Evolutionary conservation across 2,888 invertebrate genomes (phyloP).

Genomic region (Euplagia quadripunctaria): DNA sequence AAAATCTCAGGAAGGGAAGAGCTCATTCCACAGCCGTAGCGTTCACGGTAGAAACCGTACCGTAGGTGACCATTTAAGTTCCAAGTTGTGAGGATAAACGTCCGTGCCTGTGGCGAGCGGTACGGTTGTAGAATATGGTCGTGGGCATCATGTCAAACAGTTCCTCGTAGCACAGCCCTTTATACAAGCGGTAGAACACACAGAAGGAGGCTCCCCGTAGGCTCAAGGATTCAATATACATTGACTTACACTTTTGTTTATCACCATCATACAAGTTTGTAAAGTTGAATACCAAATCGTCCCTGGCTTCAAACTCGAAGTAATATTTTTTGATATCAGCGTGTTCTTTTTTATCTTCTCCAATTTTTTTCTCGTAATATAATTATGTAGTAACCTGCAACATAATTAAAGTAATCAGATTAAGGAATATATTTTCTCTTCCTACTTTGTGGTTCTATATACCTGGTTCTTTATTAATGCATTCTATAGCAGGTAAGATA

Average conservation of each 20-base stretch:
- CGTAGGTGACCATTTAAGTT: too few relatives aligned
- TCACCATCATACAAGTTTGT: not conserved
- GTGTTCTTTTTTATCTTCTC: not conserved
- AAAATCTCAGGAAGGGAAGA: too few relatives aligned
- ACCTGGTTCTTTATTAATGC: too few relatives aligned
- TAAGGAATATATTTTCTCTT: not conserved
- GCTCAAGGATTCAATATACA: not conserved
- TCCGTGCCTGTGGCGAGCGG: too few relatives aligned
- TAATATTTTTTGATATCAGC: not conserved
- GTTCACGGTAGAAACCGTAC: too few relatives aligned
- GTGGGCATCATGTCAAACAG: too few relatives aligned
- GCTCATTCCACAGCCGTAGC: too few relatives aligned
- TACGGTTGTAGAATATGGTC: too few relatives aligned
- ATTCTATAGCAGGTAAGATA: too few relatives aligned
- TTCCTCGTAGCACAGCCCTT: too few relatives aligned
- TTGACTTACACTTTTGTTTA: conserved; percentile 2
- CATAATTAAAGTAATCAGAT: not conserved
- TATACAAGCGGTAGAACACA: not conserved
- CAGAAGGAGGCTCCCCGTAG: not conserved
- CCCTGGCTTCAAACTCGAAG: not conserved
- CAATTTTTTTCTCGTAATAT: not conserved
- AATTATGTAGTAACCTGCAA: not conserved
- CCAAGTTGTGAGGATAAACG: too few relatives aligned
- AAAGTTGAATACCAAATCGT: not conserved
- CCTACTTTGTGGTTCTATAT: too few relatives aligned